A percentile compares a stretch with the other conserved stretches of the same genome.
Conservation (phyloP, 2,888 invertebrate species). For the Micoletzkya japonica region DNA sequence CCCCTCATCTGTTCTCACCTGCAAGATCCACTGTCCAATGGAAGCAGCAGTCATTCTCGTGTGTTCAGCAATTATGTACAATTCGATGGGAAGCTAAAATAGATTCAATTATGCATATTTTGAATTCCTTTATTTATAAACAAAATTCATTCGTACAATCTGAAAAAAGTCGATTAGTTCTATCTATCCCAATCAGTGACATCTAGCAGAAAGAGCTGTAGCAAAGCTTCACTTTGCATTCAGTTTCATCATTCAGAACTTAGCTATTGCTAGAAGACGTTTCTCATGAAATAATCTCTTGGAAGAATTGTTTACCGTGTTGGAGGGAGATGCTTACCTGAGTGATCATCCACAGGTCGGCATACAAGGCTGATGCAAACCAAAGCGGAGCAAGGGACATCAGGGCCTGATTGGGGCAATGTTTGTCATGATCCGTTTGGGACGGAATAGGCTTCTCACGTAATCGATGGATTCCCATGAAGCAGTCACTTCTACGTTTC, state of each 20-base stretch:
- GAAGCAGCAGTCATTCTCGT: conserved; percentile 12
- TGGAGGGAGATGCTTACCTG: not conserved
- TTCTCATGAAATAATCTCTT: too few relatives aligned
- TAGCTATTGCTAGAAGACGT: too few relatives aligned
- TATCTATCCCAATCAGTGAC: too few relatives aligned
- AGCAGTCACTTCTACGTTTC: conserved; percentile 54
- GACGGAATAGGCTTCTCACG: conserved; percentile 43
- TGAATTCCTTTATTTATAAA: too few relatives aligned
- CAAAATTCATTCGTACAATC: too few relatives aligned
- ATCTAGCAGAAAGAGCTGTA: too few relatives aligned
- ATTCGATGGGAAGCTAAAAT: not conserved
- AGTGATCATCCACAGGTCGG: conserved; percentile 22
- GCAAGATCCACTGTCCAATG: conserved; percentile 19
- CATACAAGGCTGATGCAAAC: not conserved
- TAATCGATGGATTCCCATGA: conserved; percentile 63
- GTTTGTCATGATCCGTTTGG: too few relatives aligned
- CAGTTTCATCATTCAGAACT: too few relatives aligned
- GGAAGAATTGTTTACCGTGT: not conserved
- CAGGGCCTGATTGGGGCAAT: conserved; percentile 1
- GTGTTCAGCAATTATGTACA: conserved; percentile 14
- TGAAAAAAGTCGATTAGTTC: too few relatives aligned
- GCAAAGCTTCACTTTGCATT: too few relatives aligned
- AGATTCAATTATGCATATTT: too few relatives aligned
- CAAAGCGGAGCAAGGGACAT: conserved; percentile 2
- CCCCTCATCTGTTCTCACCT: not conserved